A percentile compares a stretch with the other conserved stretches of the same genome.
Conservation (phyloP, 2,888 invertebrate genomes). For the Seira sanloemensis region DNA sequence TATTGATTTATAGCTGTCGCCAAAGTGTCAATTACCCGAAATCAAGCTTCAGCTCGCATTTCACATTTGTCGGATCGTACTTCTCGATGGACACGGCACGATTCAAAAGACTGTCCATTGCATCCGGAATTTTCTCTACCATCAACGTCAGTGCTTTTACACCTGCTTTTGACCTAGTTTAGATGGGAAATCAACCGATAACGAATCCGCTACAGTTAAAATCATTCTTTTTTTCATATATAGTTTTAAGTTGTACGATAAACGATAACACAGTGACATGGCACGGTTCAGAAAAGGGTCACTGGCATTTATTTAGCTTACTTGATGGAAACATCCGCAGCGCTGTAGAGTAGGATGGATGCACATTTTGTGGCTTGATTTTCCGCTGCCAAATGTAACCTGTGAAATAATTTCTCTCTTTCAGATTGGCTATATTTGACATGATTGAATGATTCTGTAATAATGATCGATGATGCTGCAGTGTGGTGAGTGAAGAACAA, state of each 20-base stretch:
- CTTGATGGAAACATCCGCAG: conserved; percentile 72
- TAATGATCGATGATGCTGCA: too few relatives aligned
- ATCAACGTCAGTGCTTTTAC: conserved; percentile 70
- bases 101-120: conserved; percentile 71
- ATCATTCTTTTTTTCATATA: background rate
- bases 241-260: background rate
- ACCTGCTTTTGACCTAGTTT: conserved; percentile 69
- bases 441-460: too few relatives aligned
- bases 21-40: conserved; percentile 69
- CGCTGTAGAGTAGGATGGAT: conserved; percentile 67
- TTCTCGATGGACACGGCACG: conserved; percentile 71
- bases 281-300: background rate
- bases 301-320: conserved; percentile 24
- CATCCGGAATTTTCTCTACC: conserved; percentile 72
- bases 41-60: conserved; percentile 71
- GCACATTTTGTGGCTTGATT: conserved; percentile 71
- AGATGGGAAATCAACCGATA: background rate
- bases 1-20: background rate
- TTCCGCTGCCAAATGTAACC: conserved; percentile 71
- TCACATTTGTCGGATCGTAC: conserved; percentile 71
- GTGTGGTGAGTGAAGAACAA: too few relatives aligned
- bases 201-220: background rate
- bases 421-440: too few relatives aligned
- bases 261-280: background rate
- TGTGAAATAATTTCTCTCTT: background rate